phyloP scores from a whole-genome alignment of 2,113 vertebrate species.

The Meleagris gallopavo region DNA sequence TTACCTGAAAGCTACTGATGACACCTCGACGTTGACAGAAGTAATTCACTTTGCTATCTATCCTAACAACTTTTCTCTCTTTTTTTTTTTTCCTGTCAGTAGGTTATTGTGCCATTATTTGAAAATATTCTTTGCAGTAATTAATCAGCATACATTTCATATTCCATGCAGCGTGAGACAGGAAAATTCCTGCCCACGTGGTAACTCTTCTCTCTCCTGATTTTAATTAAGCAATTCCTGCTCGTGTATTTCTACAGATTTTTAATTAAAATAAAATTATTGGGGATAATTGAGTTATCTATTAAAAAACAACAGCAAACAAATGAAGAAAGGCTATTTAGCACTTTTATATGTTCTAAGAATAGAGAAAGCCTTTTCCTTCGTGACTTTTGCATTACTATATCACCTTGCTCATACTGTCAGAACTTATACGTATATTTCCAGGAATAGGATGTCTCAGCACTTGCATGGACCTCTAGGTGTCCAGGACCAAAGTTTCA shows the following conservation, averaged over 20 bases:
- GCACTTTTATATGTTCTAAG: not conserved
- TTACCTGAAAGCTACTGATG: not conserved
- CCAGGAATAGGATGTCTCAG: not conserved
- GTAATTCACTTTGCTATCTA: not conserved
- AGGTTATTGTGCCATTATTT: not conserved
- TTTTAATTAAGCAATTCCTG: not conserved
- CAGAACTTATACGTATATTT: not conserved
- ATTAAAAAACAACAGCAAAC: not conserved
- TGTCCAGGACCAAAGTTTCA: not conserved
- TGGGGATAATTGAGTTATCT: not conserved
- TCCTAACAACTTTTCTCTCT: not conserved
- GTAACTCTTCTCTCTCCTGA: not conserved
- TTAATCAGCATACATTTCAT: not conserved
- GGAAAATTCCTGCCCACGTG: not conserved
- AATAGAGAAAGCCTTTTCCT: not conserved
- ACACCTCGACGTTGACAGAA: not conserved
- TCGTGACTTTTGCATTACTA: not conserved
- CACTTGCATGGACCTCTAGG: fast-evolving
- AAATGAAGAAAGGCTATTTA: not conserved
- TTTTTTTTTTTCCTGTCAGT: not conserved
- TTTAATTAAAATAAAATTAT: not conserved
- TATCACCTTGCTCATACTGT: not conserved
- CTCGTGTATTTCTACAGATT: not conserved
- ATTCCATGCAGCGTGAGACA: not conserved
- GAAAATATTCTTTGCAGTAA: not conserved